These are phyloP conservation scores for Turdus rufiventris DNA, from an alignment of 2,113 vertebrate species.

Conservation along the genomic window DNA sequence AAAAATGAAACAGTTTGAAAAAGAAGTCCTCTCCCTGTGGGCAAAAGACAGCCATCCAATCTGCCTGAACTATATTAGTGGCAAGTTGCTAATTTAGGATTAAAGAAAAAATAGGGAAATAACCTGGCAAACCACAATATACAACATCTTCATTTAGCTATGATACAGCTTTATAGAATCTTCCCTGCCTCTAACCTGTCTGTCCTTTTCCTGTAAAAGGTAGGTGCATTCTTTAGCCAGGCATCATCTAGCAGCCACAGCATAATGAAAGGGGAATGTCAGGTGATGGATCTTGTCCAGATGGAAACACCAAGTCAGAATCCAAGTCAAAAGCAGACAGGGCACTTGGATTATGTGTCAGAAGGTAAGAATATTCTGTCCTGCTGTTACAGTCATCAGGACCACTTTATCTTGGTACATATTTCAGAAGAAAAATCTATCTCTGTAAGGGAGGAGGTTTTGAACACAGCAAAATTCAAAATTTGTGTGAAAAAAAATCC, in stretches of 20 bases:
- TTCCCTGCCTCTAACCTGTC: not conserved
- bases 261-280: not conserved
- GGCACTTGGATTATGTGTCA: not conserved
- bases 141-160: not conserved
- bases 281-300: not conserved
- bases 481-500: accelerated
- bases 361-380: not conserved
- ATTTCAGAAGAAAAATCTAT: not conserved
- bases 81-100: not conserved
- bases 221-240: not conserved
- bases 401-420: not conserved
- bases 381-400: not conserved
- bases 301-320: not conserved
- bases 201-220: not conserved
- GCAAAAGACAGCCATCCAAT: not conserved
- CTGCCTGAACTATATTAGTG: not conserved
- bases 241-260: not conserved
- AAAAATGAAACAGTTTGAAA: not conserved
- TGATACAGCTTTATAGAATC: not conserved
- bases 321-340: not conserved
- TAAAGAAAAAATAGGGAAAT: not conserved
- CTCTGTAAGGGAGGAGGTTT: not conserved
- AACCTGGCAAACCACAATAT: not conserved
- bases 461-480: not conserved
- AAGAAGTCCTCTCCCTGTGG: not conserved